Evolutionary conservation across 2,113 vertebrate genomes (phyloP).

Genomic region (Phocoena sinus): DNA sequence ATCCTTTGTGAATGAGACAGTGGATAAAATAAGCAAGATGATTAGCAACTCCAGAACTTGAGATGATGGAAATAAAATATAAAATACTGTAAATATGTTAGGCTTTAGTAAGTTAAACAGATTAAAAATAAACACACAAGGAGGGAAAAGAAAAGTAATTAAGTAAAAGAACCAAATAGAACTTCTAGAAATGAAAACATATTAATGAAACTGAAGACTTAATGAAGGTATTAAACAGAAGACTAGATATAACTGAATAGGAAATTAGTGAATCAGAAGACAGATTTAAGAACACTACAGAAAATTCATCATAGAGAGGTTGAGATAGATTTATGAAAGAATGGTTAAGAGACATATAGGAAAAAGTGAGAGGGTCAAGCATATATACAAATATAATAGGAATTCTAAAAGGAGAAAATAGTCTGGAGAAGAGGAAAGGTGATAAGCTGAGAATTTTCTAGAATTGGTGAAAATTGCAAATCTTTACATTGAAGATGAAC

Average conservation of each 20-base stretch:
- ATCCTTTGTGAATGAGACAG: neutral
- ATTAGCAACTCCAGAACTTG: neutral
- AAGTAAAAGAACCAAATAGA: neutral
- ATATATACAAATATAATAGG: neutral
- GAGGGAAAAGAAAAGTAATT: neutral
- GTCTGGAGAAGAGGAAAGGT: neutral
- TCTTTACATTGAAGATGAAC: slow-evolving; percentile 23
- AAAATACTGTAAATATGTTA: neutral
- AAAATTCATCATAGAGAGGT: neutral
- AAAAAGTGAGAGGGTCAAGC: neutral
- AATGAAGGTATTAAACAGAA: neutral
- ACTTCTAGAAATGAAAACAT: neutral
- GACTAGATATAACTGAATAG: neutral
- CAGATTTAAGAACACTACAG: neutral
- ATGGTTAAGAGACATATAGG: neutral
- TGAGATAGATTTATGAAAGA: neutral
- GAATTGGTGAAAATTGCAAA: neutral
- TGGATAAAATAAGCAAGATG: neutral
- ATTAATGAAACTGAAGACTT: neutral
- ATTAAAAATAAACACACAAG: neutral
- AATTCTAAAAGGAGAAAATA: neutral
- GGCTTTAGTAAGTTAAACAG: neutral
- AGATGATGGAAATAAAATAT: neutral
- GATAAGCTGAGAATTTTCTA: neutral
- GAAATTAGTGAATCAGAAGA: neutral